Evolutionary conservation across 2,888 invertebrate genomes (phyloP).

Genomic region (Ochropleura leucogaster): DNA sequence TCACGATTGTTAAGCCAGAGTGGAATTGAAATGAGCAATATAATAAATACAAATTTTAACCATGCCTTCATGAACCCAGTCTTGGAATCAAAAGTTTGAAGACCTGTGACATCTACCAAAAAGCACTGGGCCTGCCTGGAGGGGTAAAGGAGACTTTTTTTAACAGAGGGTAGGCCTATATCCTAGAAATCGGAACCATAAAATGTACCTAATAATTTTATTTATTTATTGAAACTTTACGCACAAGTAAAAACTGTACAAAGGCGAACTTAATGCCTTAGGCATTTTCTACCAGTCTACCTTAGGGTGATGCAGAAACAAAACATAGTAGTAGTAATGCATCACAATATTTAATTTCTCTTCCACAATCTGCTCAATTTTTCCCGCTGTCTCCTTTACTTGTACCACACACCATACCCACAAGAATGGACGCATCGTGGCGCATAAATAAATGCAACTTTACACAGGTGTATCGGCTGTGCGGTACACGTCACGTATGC

Average conservation of each 20-base stretch:
- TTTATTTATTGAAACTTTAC: too few species aligned
- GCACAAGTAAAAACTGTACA: too few species aligned
- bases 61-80: neutral
- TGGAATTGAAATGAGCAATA: too few species aligned
- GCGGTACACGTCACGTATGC: conserved; percentile 71
- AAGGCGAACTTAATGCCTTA: too few species aligned
- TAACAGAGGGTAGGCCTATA: too few species aligned
- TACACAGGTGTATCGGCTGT: conserved; percentile 82
- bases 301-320: too few species aligned
- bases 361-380: neutral
- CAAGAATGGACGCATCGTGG: conserved; percentile 73
- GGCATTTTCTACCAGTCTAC: too few species aligned
- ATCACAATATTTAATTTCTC: neutral
- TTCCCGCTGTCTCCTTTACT: conserved; percentile 55
- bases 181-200: too few species aligned
- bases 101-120: neutral
- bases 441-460: conserved; percentile 82
- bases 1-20: too few species aligned
- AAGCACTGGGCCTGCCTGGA: neutral
- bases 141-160: too few species aligned
- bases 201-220: too few species aligned
- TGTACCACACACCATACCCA: conserved; percentile 35
- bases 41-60: neutral
- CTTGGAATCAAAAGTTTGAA: neutral
- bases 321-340: too few species aligned